These are phyloP conservation scores for Alethe diademata DNA, from an alignment of 2,113 vertebrate genomes.

Conservation along the genomic window DNA sequence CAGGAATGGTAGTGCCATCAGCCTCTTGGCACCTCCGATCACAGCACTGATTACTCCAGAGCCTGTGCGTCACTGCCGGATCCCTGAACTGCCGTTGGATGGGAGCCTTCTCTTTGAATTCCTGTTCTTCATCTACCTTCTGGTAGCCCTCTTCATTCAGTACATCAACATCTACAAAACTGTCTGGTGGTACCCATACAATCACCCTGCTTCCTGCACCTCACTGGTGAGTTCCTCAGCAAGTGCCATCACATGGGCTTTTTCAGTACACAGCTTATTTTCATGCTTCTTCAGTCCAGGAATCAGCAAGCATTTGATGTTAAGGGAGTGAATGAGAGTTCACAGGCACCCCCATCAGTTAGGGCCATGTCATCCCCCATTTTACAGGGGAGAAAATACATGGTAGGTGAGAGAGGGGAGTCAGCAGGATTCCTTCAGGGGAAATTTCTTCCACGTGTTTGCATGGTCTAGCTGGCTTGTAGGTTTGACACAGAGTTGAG, in stretches of 20 bases:
- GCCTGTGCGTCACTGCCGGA: slow-evolving; percentile 93
- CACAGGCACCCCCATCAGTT: not conserved
- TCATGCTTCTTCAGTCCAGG: not conserved
- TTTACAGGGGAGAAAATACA: not conserved
- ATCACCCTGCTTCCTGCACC: slow-evolving; percentile 93
- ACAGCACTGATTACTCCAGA: slow-evolving; percentile 95
- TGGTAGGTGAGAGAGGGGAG: not conserved
- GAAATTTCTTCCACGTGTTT: not conserved
- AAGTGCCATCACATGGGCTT: not conserved
- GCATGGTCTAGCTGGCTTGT: not conserved
- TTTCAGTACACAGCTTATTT: not conserved
- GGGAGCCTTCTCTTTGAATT: slow-evolving; percentile 94
- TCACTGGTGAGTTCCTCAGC: slow-evolving; percentile 82
- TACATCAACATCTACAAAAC: slow-evolving; percentile 99
- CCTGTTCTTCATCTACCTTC: slow-evolving; percentile 94
- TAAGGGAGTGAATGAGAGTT: not conserved
- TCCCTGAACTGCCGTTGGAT: slow-evolving; percentile 93
- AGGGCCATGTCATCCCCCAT: not conserved
- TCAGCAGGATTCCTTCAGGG: not conserved
- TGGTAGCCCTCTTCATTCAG: slow-evolving; percentile 96
- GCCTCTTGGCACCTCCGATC: slow-evolving; percentile 89
- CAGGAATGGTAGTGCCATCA: slow-evolving; percentile 90
- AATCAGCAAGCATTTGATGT: not conserved
- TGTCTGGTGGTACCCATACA: slow-evolving; percentile 98
- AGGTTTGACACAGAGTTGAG: not conserved